Evolutionary conservation across 2,888 invertebrate species (phyloP), one percentile per base, ranked within the genome.

Genomic region (Bellardia bayeri): DNA sequence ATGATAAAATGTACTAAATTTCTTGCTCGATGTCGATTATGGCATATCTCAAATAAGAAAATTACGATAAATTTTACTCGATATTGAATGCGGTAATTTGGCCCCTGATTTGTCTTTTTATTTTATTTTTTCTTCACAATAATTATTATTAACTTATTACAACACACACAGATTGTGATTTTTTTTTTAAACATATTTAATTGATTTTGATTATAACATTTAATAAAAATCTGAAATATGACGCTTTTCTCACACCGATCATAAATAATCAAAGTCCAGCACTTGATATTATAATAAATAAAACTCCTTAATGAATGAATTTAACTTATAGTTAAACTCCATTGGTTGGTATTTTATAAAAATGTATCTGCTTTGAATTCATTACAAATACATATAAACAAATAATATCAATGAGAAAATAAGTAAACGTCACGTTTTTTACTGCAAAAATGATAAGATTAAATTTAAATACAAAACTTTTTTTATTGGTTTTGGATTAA

Each of bases 131-230:
- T n/a, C 3, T n/a, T 54, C 14, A 49, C 49, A 37, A 16, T 79
- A 79, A 76, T 58, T 49, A 58, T 6, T 69, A 37, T 61, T 30
- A 61, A 61, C 58, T 49, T 49, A 49, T 61, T 51, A 30, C 2
- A 40, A n/a, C 33, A 33, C 54, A 66, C 42, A 11, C 45, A 45
- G 3, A 16, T 45, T 51, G 23, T 40, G 49, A 61, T 45, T 58
- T 66, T 66, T 6, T 30, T 58, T 66, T 66, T 6, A n/a, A 42
- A 58, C 30, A 42, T 30, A 42, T 56, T 56, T 78, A 66, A 66
- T 56, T 78, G 66, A 42, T 42, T 66, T 78, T 56, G 30, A 51
- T 58, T 63, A 49, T n/a, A 42, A 42, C 6, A 13, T 11, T 61
- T 9, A 40, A 72, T 30, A 45, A 23, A 66, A 58, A 58, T 33